Evolutionary conservation across 2,113 vertebrate genomes (phyloP), one percentile per base, ranked within the genome.

Genomic region (Planiliza haematocheilus): DNA sequence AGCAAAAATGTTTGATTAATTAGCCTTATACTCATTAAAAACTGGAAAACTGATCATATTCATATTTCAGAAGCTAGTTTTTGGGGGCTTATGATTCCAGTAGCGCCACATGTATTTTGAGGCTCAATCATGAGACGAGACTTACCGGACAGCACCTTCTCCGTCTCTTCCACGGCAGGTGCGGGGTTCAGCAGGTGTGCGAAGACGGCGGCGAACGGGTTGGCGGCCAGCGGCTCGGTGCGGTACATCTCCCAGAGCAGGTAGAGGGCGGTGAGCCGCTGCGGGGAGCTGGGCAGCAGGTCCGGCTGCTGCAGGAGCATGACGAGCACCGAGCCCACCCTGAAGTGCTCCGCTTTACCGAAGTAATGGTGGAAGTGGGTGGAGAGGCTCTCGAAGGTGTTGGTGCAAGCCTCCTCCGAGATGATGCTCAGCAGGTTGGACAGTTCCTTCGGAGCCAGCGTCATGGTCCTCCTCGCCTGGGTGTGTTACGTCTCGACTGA

Each of bases 221-320:
- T 99, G 9, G 96, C 96, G 9, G 98, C 97, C 10, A 98, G 94
- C 39, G 97, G 97, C 92, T 99, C 98, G 58, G 97, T 99, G 64
- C 98, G 96, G 92, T 99, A 99, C 98, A 99, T 99, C 94, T 99
- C 98, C 98, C 98, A 99, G 0, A 99, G 95, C n/a, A 99, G 94
- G 92, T 99, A 99, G 82, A 99, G 96, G 1, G 97, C 98, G 0
- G 96, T 98, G 85, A 99, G 96, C 55, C 97, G 94, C 94, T 99
- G 98, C 39, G 97, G 93, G 8, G 96, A 95, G 83, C 95, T 96
- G 73, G 98, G 97, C 71, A 99, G 93, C 64, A 99, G 92, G 91
- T 99, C 97, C 0, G 97, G 97, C 93, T 99, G 97, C 93, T 99
- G 98, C 9, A 99, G 95, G 21, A 99, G 94, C 93, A 99, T 94